Evolutionary conservation across 2,888 invertebrate species (phyloP).

Genomic region (Hymenopus coronatus): DNA sequence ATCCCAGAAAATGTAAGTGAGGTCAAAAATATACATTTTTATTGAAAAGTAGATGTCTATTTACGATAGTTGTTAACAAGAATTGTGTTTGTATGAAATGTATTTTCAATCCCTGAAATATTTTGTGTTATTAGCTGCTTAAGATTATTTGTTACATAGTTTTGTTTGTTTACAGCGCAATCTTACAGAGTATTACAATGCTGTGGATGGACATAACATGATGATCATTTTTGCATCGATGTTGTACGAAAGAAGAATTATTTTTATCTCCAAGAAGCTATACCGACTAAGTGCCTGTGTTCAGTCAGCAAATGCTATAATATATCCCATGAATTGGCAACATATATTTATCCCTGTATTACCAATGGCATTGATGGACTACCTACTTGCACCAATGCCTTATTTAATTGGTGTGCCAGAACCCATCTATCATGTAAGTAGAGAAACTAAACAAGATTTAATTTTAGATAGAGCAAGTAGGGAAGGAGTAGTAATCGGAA

Average conservation of each 20-base stretch:
- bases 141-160: background rate
- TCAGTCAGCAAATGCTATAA: constrained; percentile 89
- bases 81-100: too few species aligned
- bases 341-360: constrained; percentile 96
- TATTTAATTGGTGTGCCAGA: constrained; percentile 94
- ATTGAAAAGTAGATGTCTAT: too few species aligned
- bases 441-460: background rate
- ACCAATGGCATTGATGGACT: constrained; percentile 84
- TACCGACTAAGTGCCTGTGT: constrained; percentile 89
- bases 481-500: too few species aligned
- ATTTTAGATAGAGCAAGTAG: too few species aligned
- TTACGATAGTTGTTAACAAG: too few species aligned
- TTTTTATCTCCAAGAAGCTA: constrained; percentile 86
- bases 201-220: constrained; percentile 94
- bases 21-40: background rate
- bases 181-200: constrained; percentile 95
- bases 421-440: constrained; percentile 70
- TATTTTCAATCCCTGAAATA: background rate
- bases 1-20: constrained; percentile 92
- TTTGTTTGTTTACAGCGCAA: constrained; percentile 67
- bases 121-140: background rate
- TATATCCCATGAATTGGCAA: constrained; percentile 99
- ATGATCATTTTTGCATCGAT: constrained; percentile 93
- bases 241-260: constrained; percentile 88
- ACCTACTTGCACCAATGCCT: constrained; percentile 94